Conservation (phyloP, 2,113 vertebrate species). For the Nasalis larvatus region DNA sequence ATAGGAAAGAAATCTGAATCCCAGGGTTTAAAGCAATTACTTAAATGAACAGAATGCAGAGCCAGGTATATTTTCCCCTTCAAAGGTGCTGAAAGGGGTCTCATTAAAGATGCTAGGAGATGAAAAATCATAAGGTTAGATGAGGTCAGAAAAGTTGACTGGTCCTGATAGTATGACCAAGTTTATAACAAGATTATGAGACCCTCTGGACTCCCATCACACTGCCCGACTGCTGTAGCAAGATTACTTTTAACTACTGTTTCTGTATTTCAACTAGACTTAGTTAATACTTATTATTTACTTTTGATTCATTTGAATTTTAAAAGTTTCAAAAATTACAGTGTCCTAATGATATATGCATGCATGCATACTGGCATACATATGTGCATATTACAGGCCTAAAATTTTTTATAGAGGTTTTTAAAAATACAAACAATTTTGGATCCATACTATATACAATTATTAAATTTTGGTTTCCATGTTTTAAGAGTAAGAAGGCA, state of each 20-base stretch:
- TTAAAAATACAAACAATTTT: not conserved
- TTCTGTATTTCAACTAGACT: not conserved
- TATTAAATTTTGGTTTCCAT: not conserved
- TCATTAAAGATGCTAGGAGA: not conserved
- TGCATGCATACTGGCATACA: no score
- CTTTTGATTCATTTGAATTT: slow-evolving; percentile 32
- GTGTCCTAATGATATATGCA: not conserved
- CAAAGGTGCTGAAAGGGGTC: not conserved
- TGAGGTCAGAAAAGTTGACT: not conserved
- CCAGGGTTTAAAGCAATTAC: slow-evolving; percentile 40
- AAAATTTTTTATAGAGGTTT: slow-evolving; percentile 12
- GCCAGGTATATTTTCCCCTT: not conserved
- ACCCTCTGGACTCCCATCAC: not conserved
- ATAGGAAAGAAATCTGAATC: slow-evolving; percentile 51
- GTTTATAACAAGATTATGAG: not conserved
- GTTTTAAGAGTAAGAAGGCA: not conserved
- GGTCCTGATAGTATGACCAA: not conserved
- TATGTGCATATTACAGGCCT: not conserved
- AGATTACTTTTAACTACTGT: slow-evolving; percentile 21
- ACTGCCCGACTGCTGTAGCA: not conserved
- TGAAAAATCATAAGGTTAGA: slow-evolving; percentile 21
- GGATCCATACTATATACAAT: not conserved
- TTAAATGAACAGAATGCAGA: slow-evolving; percentile 37
- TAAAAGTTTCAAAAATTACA: not conserved
- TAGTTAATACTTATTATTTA: not conserved